Conservation (phyloP, 2,888 invertebrate genomes). For the Ormyrus labotus region DNA sequence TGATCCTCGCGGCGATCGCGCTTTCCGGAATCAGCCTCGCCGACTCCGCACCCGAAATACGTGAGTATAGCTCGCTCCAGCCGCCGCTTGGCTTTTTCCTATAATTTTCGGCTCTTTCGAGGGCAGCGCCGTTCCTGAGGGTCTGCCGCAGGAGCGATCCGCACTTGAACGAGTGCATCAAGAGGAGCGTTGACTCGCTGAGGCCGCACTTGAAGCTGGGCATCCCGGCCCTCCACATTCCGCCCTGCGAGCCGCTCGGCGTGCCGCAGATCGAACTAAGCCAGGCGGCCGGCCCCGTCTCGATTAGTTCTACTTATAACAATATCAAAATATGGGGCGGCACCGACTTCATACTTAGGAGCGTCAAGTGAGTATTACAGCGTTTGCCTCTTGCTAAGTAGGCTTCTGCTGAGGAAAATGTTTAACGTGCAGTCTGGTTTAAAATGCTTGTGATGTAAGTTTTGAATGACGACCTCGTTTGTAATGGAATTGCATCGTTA, state of each 20-base stretch:
- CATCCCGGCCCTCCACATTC: constrained; percentile 83
- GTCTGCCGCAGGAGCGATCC: constrained; percentile 82
- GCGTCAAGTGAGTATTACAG: constrained; percentile 79
- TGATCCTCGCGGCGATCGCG: constrained; percentile 15
- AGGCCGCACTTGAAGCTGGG: constrained; percentile 80
- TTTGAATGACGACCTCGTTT: background rate
- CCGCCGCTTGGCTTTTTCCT: background rate
- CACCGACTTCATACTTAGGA: constrained; percentile 81
- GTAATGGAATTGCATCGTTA: too few species aligned
- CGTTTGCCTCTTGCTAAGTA: too few species aligned
- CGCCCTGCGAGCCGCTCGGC: constrained; percentile 83
- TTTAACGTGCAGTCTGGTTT: background rate
- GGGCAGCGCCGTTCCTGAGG: constrained; percentile 77
- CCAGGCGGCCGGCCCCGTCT: constrained; percentile 83
- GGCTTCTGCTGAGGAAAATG: too few species aligned
- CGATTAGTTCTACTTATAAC: constrained; percentile 81
- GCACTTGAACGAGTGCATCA: constrained; percentile 80
- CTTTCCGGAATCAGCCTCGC: constrained; percentile 8
- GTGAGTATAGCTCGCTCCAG: constrained; percentile 40
- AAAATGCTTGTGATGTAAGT: background rate
- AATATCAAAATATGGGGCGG: constrained; percentile 82
- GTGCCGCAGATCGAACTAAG: constrained; percentile 83
- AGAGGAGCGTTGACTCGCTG: constrained; percentile 79
- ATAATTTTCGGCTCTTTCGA: background rate
- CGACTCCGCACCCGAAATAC: constrained; percentile 42